Base-by-base conservation (phyloP, 2,888 invertebrate genomes). In the Melanophora roralis region DNA sequence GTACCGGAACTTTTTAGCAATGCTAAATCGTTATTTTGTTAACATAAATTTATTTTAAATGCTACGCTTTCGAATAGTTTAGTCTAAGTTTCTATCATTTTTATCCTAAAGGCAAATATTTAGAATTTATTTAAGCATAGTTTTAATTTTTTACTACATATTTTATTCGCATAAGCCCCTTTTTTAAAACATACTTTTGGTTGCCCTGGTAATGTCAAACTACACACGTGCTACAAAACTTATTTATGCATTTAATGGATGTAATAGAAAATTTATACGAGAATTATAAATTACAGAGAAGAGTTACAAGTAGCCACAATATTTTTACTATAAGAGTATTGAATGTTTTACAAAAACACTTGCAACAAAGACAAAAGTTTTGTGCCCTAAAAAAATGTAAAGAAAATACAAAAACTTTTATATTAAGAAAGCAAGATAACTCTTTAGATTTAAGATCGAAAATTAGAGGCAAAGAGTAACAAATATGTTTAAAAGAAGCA, bases 221-320 rank as follows among this genome's bases (percentile, higher is more conserved):
- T 9, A 36, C 6, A 23, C 27, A 65, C n/a, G 55, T 27, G 32
- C 23, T 40, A 67, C 59, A 14, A 51, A 69, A 40, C 82, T 74
- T 81, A 83, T n/a, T n/a, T n/a, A n/a, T n/a, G n/a, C n/a, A n/a
- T 83, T 27, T 65, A 83, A 83, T 36, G 38, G 82, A 81, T 83
- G 82, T 83, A 83, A 83, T 80, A 83, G 43, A 60, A 60, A 77
- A 64, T 59, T 67, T 40, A 51, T 60, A 55, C 19, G 64, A 68
- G 55, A 60, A 40, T 60, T 60, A 68, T 43, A 65, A 82, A 83
- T 78, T 81, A 82, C 77, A 83, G 81, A 85, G 74, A 82, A 81
- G 65, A 82, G 74, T 68, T 55, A 49, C 47, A 62, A 55, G 36
- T 55, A 62, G 7, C 12, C 34, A 51, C 59, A 32, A 32, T 16